Percentiles rank a stretch among this genome's conserved stretches.
Conservation (phyloP, 2,888 invertebrate species). For the Oscheius onirici region DNA sequence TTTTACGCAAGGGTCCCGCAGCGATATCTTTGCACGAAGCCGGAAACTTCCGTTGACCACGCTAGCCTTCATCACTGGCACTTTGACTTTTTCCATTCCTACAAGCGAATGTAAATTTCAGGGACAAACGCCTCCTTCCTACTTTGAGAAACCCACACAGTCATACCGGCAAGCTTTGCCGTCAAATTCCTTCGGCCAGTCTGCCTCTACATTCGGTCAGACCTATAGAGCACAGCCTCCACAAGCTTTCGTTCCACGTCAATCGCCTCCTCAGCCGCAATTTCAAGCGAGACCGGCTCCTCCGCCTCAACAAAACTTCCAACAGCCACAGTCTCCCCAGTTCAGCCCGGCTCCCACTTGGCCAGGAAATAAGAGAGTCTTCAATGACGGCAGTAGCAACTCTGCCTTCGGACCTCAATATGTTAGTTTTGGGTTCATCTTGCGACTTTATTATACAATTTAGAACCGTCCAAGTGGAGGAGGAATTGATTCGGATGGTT, state of each 20-base stretch:
- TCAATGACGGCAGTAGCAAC: constrained; percentile 1
- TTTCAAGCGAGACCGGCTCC: not conserved
- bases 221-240: not conserved
- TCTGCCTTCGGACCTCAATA: not conserved
- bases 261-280: not conserved
- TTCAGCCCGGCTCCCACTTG: not conserved
- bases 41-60: too few species aligned
- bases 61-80: too few species aligned
- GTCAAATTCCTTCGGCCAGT: not conserved
- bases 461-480: not conserved
- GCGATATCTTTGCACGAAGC: too few species aligned
- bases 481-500: not conserved
- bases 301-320: not conserved
- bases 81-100: too few species aligned
- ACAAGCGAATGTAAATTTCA: not conserved
- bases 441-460: not conserved
- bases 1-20: too few species aligned
- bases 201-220: not conserved
- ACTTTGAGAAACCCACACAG: not conserved
- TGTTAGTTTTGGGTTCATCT: not conserved
- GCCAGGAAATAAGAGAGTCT: not conserved
- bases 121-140: not conserved
- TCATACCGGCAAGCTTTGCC: not conserved
- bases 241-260: not conserved
- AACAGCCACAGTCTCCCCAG: not conserved